Evolutionary conservation across 2,113 vertebrate species (phyloP).

Genomic region (Grammomys surdaster): DNA sequence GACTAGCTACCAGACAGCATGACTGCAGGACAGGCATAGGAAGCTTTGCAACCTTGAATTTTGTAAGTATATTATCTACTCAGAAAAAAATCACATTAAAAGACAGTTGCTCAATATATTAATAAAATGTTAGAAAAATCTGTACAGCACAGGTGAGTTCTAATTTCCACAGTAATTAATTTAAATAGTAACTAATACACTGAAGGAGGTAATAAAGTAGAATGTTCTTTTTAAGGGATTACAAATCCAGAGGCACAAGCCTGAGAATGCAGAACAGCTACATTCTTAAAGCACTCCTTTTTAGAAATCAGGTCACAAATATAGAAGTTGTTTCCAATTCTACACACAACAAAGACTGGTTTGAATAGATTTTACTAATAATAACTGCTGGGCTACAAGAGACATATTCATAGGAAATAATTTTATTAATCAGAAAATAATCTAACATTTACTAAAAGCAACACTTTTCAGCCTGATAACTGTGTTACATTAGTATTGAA

Average conservation of each 20-base stretch:
- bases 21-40: neutral
- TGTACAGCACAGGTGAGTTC: neutral
- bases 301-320: constrained; percentile 53
- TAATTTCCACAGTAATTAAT: neutral
- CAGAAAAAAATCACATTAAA: constrained; percentile 23
- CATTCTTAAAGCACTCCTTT: neutral
- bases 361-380: constrained; percentile 6
- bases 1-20: neutral
- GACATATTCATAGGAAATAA: neutral
- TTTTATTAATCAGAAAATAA: constrained; percentile 12
- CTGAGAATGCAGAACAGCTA: neutral
- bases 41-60: neutral
- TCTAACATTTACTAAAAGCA: constrained; percentile 22
- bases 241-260: constrained; percentile 12
- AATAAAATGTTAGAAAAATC: constrained; percentile 10
- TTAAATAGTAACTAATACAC: constrained; percentile 17
- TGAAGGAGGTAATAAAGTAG: constrained; percentile 4
- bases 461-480: constrained; percentile 11
- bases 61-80: neutral
- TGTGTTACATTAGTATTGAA: neutral
- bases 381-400: neutral
- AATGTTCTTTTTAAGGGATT: neutral
- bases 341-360: neutral
- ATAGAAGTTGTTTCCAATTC: constrained; percentile 43
- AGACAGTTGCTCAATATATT: neutral